Base-by-base conservation (phyloP, 2,797 vertebrate species). In the Sebastes hubbsi region DNA sequence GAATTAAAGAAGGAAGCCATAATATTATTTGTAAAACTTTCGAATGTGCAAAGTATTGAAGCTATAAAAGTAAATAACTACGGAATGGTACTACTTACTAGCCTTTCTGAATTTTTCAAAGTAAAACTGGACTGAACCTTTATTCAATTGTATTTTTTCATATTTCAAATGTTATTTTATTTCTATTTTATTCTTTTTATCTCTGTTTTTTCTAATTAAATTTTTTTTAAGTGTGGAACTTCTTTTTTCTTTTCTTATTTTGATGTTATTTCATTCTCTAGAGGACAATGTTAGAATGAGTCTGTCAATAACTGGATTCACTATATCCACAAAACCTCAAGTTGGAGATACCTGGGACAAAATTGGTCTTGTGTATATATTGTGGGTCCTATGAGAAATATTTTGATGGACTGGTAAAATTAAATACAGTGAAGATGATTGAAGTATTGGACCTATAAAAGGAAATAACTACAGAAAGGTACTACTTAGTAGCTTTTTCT, bases 1-100 rank as follows among this genome's bases (percentile, higher is more conserved):
- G 18, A 49, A 49, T 49, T 49, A 20, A 18, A 49, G 18, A 49
- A 49, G 18, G 46, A 49, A 46, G 42, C 46, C 46, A 8, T 49
- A 49, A 49, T 49, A 49, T 2, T 20, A 49, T 0, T 20, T 16
- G 3, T 0, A 49, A 49, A 49, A 49, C 46, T 4, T 18, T 18
- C 46, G 0, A 46, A 8, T 0, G 16, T 46, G 16, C 42, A 46
- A 46, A 49, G 46, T 49, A 49, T 49, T 49, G 18, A 8, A 49
- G 0, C 46, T 49, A 49, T 49, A 49, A 49, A 49, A 20, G 18
- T 18, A 49, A 49, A 49, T 49, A 46, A 46, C 42, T 46, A 46
- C 38, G 13, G 38, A 42, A 14, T 18, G 42, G 42, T 46, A 46
- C 14, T 46, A 46, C 42, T 46, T 46, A 46, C 42, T 16, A 46